A percentile compares a stretch with the other conserved stretches of the same genome.
Conservation (phyloP, 1,140 invertebrate species). For the Formica selysi region DNA sequence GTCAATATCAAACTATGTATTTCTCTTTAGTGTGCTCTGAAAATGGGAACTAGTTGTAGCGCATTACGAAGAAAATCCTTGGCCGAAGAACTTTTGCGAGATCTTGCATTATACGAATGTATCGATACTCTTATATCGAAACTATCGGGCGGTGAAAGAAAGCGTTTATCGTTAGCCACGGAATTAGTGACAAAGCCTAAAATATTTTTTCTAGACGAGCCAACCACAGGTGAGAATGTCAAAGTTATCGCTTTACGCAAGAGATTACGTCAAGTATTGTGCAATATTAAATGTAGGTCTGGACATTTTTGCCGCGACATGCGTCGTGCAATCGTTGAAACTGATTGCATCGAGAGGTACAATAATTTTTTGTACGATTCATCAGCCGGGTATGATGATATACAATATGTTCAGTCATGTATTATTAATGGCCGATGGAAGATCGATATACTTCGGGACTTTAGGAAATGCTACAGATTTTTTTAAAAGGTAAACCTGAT, state of each 20-base stretch:
- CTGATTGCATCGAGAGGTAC: slow-evolving; percentile 89
- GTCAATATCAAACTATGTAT: background rate
- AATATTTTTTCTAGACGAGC: slow-evolving; percentile 89
- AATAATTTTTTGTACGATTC: slow-evolving; percentile 94
- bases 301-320: slow-evolving; percentile 90
- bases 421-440: slow-evolving; percentile 87
- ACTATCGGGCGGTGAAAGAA: slow-evolving; percentile 93
- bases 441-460: slow-evolving; percentile 86
- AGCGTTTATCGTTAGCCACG: slow-evolving; percentile 92
- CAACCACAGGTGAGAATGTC: slow-evolving; percentile 84
- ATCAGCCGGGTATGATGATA: slow-evolving; percentile 94
- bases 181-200: slow-evolving; percentile 93
- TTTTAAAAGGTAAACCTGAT: slow-evolving; percentile 67
- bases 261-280: background rate
- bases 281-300: slow-evolving; percentile 85
- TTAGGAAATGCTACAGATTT: slow-evolving; percentile 63
- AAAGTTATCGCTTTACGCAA: background rate
- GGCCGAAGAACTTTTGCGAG: slow-evolving; percentile 87
- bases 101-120: slow-evolving; percentile 88
- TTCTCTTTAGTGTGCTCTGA: slow-evolving; percentile 82
- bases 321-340: slow-evolving; percentile 89
- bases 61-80: slow-evolving; percentile 44
- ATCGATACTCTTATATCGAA: slow-evolving; percentile 88
- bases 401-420: slow-evolving; percentile 90
- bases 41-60: slow-evolving; percentile 79